Evolutionary conservation across 1,140 invertebrate species (phyloP).

Genomic region (Drosophila nigromelanica): DNA sequence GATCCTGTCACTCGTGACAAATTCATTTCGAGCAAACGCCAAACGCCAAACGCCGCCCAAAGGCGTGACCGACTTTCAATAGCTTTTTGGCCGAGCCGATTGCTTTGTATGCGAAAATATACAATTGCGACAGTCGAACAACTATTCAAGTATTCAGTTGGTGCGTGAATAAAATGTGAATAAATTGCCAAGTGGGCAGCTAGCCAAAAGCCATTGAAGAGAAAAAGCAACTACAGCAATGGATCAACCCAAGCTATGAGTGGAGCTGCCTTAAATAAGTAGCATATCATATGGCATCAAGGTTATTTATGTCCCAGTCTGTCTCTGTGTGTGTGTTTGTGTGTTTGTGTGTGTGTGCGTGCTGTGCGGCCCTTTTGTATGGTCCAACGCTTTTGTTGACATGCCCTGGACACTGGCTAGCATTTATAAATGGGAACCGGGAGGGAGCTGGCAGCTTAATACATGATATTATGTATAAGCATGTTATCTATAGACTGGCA

Average conservation of each 20-base stretch:
- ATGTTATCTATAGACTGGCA: constrained; percentile 47
- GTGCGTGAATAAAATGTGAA: constrained; percentile 52
- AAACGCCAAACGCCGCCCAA: constrained; percentile 32
- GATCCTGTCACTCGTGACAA: too few relatives aligned
- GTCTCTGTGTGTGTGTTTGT: constrained; percentile 27
- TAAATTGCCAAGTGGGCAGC: constrained; percentile 44
- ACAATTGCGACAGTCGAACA: constrained; percentile 13
- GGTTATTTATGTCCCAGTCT: constrained; percentile 63
- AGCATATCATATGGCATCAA: constrained; percentile 53
- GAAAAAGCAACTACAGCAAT: background rate
- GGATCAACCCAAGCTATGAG: constrained; percentile 2
- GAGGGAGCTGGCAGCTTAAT: constrained; percentile 27
- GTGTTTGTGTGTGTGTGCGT: constrained; percentile 6
- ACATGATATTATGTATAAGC: constrained; percentile 66
- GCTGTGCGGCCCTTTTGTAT: constrained; percentile 1
- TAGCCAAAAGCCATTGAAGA: constrained; percentile 17
- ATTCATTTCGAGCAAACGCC: too few relatives aligned
- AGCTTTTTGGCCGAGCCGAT: background rate
- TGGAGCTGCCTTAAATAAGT: constrained; percentile 58
- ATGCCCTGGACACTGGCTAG: constrained; percentile 37
- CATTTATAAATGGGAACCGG: constrained; percentile 15
- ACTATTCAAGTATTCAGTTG: constrained; percentile 14
- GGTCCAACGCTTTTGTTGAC: constrained; percentile 53
- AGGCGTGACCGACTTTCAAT: constrained; percentile 28
- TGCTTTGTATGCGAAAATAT: constrained; percentile 24